Percentiles rank a stretch among this genome's conserved stretches.
Conservation (phyloP, 2,797 vertebrate species). For the Peromyscus melanophrys region DNA sequence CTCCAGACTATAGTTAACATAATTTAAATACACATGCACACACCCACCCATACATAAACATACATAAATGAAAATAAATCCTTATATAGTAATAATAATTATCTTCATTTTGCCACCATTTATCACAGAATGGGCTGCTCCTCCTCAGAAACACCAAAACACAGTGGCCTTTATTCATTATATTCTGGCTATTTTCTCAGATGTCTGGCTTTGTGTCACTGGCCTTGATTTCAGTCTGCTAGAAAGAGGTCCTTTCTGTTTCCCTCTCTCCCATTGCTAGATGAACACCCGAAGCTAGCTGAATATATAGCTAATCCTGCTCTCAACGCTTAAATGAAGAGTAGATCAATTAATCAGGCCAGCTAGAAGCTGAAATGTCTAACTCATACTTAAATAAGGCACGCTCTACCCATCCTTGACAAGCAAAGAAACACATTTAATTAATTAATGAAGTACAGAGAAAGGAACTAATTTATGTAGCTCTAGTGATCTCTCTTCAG, state of each 20-base stretch:
- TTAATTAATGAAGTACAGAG: constrained; percentile 28
- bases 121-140: neutral
- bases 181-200: neutral
- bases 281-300: neutral
- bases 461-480: constrained; percentile 19
- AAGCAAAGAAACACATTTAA: constrained; percentile 46
- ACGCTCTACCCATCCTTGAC: neutral
- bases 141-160: neutral
- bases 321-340: neutral
- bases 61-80: neutral
- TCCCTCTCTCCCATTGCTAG: neutral
- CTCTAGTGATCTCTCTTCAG: constrained; percentile 8
- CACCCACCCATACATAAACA: neutral
- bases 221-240: neutral
- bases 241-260: neutral
- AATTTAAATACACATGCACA: neutral
- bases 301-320: neutral
- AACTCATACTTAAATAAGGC: constrained; percentile 15
- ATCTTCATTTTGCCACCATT: constrained; percentile 11
- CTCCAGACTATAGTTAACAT: neutral
- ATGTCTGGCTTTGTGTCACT: neutral
- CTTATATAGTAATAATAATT: neutral
- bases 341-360: constrained; percentile 34
- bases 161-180: neutral
- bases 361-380: neutral